Base-by-base conservation (phyloP, 1,140 invertebrate genomes). In the Psilanteris sp. region DNA sequence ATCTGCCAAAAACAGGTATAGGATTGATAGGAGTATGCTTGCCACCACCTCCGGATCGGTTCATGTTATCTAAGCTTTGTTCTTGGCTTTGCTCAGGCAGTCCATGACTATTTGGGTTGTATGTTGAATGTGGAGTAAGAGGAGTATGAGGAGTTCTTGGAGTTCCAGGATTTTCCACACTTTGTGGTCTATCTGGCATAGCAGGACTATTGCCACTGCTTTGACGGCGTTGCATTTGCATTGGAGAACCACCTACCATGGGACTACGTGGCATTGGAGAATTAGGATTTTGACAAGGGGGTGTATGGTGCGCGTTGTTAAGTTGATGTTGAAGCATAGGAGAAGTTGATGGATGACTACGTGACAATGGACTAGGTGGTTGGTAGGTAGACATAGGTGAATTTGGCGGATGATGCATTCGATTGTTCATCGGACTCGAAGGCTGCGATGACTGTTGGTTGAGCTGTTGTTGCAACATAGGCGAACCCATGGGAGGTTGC, bases 91-190 rank as follows among this genome's bases (percentile, higher is more conserved):
- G 31, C 8, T 48, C 57, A 26, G 7, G 27, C 0, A 32, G 48
- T 46, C 79, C 16, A 61, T 89, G 88, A 66, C 75, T 83, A 2
- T 29, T 82, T 79, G 74, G 89, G 80, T 29, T 84, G 13, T 84
- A 85, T 24, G 66, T 39, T 3, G 79, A 78, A 44, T 83, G 79
- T 0, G 79, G 62, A 0, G 83, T 77, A 11, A 80, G 81, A 0
- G 80, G 81, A 2, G 78, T 81, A 18, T 85, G 82, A 0, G 87
- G 89, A 9, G 89, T 90, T 57, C 90, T 81, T 1, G 90, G 89
- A 2, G 90, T 91, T n/a, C 85, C 82, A 3, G 90, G 90, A 80
- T 91, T 91, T 66, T 92, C 91, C 1, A 90, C 89, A 71, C 90
- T 91, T 27, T 88, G 90, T 0, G 90, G 90, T 24, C 90, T 77